Base-by-base conservation (phyloP, 2,797 vertebrate genomes). In the Mastacembelus armatus region DNA sequence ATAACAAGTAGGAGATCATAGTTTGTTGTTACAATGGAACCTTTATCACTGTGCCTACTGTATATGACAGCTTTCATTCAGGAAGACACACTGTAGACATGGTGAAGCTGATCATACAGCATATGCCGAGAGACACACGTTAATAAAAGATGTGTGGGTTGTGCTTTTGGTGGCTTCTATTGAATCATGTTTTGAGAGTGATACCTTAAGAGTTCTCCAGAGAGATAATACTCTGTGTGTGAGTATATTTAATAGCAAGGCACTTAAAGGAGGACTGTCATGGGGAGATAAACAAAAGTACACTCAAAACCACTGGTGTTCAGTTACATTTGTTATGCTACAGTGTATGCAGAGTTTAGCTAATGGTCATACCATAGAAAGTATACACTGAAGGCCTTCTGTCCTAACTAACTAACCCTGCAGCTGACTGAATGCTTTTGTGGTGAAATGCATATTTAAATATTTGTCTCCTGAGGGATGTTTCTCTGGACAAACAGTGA, bases 91-190 rank as follows among this genome's bases (percentile, higher is more conserved):
- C 15, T 30, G 9, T 11, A 35, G 27, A 71, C n/a, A n/a, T n/a
- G n/a, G n/a, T n/a, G n/a, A n/a, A n/a, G n/a, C 49, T 55, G 50
- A 80, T 68, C 55, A 76, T 47, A 30, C 21, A 43, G 26, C 22
- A 19, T 35, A 52, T 48, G 48, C 29, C 27, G 30, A 45, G 65
- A 69, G 47, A 64, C 30, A 15, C 45, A 43, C 1, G 18, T 61
- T 60, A 39, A 29, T 39, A 19, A 62, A 39, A 39, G 24, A 47
- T 60, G 43, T 44, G 40, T 21, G 19, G 49, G 22, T 9, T 42
- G 22, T 21, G 30, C 22, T 16, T 33, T 15, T 44, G 24, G 18
- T 36, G 32, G 36, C 7, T 18, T 47, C 52, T 48, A 51, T 56
- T 29, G 26, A 45, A 32, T 43, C 26, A 32, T 39, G 12, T 54